phyloP scores from a whole-genome alignment of 1,140 invertebrate species.

The Potamilus streckersoni region DNA sequence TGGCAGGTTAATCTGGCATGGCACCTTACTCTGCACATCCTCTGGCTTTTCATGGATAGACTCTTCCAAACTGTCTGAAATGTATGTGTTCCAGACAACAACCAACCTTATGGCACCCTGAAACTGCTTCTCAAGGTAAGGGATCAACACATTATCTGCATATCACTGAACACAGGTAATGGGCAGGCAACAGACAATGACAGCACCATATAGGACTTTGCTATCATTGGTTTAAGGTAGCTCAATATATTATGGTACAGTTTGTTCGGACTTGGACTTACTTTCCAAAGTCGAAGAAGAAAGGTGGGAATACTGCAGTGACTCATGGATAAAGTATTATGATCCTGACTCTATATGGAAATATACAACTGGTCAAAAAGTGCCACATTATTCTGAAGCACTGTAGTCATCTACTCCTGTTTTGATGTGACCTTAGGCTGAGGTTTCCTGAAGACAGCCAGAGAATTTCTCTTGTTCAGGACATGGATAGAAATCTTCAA shows the following conservation, averaged over 20 bases:
- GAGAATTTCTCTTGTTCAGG: conserved; percentile 2
- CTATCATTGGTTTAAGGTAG: not conserved
- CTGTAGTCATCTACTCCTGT: conserved; percentile 5
- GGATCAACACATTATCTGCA: conserved; percentile 8
- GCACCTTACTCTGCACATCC: not conserved
- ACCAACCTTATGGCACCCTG: not conserved
- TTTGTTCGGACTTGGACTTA: conserved; percentile 1
- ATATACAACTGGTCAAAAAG: conserved; percentile 22
- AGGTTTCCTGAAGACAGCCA: not conserved
- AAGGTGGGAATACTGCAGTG: not conserved
- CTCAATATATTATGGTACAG: not conserved
- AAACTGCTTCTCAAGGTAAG: conserved; percentile 4
- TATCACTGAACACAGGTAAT: conserved; percentile 4
- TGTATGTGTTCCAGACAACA: conserved; percentile 30
- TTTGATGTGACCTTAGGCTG: not conserved
- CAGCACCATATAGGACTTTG: conserved; percentile 2
- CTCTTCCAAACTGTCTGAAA: conserved; percentile 8
- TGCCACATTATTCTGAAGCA: conserved; percentile 8
- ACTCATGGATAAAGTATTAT: conserved; percentile 16
- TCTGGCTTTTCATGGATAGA: not conserved
- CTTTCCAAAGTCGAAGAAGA: conserved; percentile 2
- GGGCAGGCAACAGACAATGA: not conserved
- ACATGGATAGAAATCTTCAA: not conserved
- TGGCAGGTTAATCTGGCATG: conserved; percentile 6
- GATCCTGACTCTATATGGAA: conserved; percentile 7